phyloP scores from a whole-genome alignment of 2,888 invertebrate species.

The Chamaedrilus cognettii region DNA sequence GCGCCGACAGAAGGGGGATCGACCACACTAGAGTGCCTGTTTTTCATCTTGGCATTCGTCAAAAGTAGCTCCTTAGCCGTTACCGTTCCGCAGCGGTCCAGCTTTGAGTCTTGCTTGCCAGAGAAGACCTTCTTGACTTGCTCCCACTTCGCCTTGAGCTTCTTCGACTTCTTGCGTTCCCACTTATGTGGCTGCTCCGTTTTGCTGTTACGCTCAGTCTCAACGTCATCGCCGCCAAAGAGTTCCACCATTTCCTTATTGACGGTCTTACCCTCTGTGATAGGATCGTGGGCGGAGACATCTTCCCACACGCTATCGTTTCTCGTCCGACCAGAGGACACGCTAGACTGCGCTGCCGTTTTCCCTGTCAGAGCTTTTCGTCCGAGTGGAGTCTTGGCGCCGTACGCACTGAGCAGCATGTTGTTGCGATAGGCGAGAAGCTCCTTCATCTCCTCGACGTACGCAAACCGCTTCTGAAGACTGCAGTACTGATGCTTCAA shows the following conservation, averaged over 20 bases:
- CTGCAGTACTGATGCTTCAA: background rate
- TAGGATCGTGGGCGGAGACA: background rate
- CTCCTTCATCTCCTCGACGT: slow-evolving; percentile 7
- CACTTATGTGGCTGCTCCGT: background rate
- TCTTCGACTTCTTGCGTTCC: slow-evolving; percentile 25
- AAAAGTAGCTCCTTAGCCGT: background rate
- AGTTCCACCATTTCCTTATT: too few relatives aligned
- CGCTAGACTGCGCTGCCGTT: too few relatives aligned
- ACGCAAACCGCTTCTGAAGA: background rate
- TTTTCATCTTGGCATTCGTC: background rate
- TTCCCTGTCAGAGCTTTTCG: background rate
- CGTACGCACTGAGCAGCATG: background rate
- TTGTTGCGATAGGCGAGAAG: slow-evolving; percentile 3
- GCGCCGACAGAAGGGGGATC: background rate
- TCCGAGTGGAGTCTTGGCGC: background rate
- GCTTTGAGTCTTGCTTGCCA: slow-evolving; percentile 6
- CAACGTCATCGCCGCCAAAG: background rate
- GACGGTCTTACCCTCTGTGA: background rate
- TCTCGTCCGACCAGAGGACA: background rate
- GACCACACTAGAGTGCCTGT: background rate
- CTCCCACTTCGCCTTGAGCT: slow-evolving; percentile 28
- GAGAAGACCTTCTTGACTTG: slow-evolving; percentile 27
- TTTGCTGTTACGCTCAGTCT: background rate
- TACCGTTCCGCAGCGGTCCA: slow-evolving; percentile 5
- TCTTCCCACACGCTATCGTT: background rate